These are phyloP conservation scores for Xenopus laevis DNA, from an alignment of 2,113 vertebrate genomes.

Conservation along the genomic window DNA sequence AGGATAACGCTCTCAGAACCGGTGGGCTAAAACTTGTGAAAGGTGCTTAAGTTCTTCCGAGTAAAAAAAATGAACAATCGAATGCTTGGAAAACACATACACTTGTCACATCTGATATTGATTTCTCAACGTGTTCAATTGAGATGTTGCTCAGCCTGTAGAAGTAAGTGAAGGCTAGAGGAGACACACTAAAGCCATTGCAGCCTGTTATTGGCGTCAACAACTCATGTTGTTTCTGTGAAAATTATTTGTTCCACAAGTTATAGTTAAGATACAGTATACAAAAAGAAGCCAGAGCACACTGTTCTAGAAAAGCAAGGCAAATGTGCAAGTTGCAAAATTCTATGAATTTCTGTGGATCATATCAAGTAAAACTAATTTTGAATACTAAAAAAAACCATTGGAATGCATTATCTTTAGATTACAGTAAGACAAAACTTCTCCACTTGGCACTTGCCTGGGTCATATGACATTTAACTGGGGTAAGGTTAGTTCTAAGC, in stretches of 20 bases:
- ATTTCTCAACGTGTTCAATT: conserved; percentile 60
- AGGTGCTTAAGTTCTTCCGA: conserved; percentile 74
- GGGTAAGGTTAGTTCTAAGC: too few species aligned
- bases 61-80: conserved; percentile 82
- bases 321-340: too few species aligned
- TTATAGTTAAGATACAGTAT: too few species aligned
- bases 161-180: conserved; percentile 45
- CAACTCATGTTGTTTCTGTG: background rate
- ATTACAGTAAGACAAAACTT: too few species aligned
- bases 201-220: background rate
- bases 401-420: too few species aligned
- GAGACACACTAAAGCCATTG: background rate
- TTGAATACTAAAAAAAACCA: too few species aligned
- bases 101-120: conserved; percentile 83
- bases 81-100: conserved; percentile 68
- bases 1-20: conserved; percentile 81
- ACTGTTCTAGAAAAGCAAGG: too few species aligned
- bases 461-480: too few species aligned
- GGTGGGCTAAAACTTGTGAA: conserved; percentile 79
- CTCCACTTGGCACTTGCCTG: too few species aligned
- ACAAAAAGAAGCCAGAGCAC: too few species aligned
- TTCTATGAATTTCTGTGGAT: too few species aligned
- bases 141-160: conserved; percentile 70
- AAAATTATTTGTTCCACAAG: background rate
- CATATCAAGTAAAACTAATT: too few species aligned